These are phyloP conservation scores for Lamellibrachia satsuma DNA, from an alignment of 2,888 invertebrate genomes.

Conservation along the genomic window DNA sequence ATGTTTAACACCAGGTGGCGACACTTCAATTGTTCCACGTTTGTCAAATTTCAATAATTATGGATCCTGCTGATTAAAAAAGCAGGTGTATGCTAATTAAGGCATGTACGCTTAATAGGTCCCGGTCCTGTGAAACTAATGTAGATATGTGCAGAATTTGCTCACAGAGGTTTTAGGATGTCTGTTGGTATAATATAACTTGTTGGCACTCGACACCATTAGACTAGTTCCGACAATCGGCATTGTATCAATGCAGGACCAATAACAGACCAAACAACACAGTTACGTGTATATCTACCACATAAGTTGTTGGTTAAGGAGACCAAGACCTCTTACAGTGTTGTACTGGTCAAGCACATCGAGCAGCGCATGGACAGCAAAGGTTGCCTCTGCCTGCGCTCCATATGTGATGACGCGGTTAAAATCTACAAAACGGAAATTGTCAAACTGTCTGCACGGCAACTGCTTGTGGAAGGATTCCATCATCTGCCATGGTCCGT, in stretches of 20 bases:
- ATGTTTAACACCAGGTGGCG: too few species aligned
- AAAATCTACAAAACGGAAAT: constrained; percentile 70
- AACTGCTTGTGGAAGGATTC: constrained; percentile 68
- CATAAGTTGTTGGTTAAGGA: constrained; percentile 39
- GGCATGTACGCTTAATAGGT: not conserved
- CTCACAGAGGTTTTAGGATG: not conserved
- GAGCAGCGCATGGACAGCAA: constrained; percentile 68
- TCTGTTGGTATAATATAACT: not conserved
- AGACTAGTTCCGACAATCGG: not conserved
- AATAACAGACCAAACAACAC: not conserved
- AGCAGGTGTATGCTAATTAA: too few species aligned
- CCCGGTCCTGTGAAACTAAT: not conserved
- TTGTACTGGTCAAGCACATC: constrained; percentile 69
- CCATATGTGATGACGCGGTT: constrained; percentile 60
- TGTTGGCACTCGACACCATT: not conserved
- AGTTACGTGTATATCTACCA: not conserved
- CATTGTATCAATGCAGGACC: not conserved
- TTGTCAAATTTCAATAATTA: too few species aligned
- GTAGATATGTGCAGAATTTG: not conserved
- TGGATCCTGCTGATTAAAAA: too few species aligned
- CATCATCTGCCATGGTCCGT: constrained; percentile 70
- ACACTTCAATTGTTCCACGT: too few species aligned
- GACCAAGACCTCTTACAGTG: constrained; percentile 52
- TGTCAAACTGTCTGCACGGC: constrained; percentile 68
- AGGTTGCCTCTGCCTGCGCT: constrained; percentile 58